phyloP scores from a whole-genome alignment of 2,113 vertebrate species.

The Lamprotornis superbus region DNA sequence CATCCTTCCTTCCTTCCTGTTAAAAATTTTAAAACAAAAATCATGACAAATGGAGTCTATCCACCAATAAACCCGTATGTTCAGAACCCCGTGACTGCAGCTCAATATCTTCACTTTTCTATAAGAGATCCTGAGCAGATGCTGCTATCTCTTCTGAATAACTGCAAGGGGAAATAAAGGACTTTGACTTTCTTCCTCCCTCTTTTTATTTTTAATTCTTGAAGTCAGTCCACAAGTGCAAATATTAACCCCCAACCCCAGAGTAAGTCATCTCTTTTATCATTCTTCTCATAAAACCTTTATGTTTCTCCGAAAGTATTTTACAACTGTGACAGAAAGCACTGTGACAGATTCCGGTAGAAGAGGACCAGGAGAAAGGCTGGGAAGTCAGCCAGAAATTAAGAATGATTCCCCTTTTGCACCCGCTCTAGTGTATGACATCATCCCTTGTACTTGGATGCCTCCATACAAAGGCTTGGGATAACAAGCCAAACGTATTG shows the following conservation, averaged over 20 bases:
- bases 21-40: background rate
- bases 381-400: slow-evolving; percentile 77
- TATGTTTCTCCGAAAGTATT: slow-evolving; percentile 79
- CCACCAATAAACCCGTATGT: background rate
- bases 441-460: slow-evolving; percentile 66
- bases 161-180: slow-evolving; percentile 24
- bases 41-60: background rate
- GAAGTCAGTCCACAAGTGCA: slow-evolving; percentile 48
- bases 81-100: background rate
- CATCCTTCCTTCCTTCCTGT: rapidly evolving
- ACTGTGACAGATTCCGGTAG: slow-evolving; percentile 74
- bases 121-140: background rate
- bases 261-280: slow-evolving; percentile 70
- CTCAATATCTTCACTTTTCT: background rate
- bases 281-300: slow-evolving; percentile 80
- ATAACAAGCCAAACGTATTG: slow-evolving; percentile 53
- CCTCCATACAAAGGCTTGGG: slow-evolving; percentile 32
- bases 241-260: slow-evolving; percentile 70
- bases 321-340: slow-evolving; percentile 78
- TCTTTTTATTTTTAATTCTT: slow-evolving; percentile 55
- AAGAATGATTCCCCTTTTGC: slow-evolving; percentile 63
- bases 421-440: slow-evolving; percentile 68
- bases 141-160: background rate
- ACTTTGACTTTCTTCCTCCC: slow-evolving; percentile 15
- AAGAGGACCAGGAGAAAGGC: slow-evolving; percentile 62